phyloP scores from a whole-genome alignment of 2,888 invertebrate genomes.

The Sinelater perroti region DNA sequence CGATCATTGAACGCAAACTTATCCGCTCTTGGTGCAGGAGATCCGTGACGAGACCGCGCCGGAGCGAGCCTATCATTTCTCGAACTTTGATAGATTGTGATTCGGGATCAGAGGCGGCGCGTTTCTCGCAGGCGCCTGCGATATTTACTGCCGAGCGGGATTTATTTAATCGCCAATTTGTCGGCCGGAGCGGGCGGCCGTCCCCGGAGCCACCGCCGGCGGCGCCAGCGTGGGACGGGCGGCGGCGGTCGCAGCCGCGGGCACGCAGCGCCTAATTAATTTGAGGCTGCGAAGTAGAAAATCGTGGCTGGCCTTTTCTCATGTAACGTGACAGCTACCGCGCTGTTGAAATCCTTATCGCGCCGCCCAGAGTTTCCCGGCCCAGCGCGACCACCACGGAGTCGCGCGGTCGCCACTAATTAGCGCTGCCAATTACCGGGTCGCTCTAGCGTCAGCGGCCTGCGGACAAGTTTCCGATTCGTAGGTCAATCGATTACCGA shows the following conservation, averaged over 20 bases:
- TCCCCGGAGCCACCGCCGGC: no score
- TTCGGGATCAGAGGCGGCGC: constrained; percentile 37
- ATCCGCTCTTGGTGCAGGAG: no score
- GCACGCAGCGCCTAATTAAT: constrained; percentile 33
- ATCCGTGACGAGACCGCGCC: constrained; percentile 13
- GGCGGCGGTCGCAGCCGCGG: no score
- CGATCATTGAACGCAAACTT: no score
- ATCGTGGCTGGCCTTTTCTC: constrained; percentile 34
- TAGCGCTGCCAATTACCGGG: constrained; percentile 13
- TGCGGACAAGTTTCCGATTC: constrained; percentile 30
- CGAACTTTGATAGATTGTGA: constrained; percentile 38
- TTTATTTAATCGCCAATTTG: constrained; percentile 28
- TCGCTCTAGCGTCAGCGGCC: constrained; percentile 14
- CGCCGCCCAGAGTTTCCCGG: constrained; percentile 8
- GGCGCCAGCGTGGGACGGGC: no score
- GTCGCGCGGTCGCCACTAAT: constrained; percentile 1
- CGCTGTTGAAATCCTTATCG: constrained; percentile 34
- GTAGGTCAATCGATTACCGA: constrained; percentile 31
- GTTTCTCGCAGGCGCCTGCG: constrained; percentile 39
- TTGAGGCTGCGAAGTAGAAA: constrained; percentile 36
- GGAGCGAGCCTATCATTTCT: constrained; percentile 29
- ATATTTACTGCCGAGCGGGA: constrained; percentile 36
- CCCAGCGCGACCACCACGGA: constrained; percentile 27
- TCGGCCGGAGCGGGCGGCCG: not conserved
- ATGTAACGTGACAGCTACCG: constrained; percentile 36